Base-by-base conservation (phyloP, 2,888 invertebrate species). In the Leptinotarsa peninsularis region DNA sequence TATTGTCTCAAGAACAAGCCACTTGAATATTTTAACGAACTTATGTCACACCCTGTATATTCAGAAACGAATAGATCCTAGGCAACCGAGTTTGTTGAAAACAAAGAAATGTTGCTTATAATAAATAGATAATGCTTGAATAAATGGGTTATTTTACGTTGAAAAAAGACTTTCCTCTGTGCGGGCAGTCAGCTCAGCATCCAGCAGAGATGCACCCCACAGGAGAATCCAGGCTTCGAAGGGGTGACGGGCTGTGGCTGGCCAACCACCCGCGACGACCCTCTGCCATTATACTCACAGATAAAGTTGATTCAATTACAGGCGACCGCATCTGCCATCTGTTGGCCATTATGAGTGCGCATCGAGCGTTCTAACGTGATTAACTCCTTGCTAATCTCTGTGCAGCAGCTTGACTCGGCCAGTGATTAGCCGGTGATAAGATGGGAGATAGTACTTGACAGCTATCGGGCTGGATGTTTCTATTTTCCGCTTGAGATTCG, bases 281-380 rank as follows among this genome's bases (percentile, higher is more conserved):
- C 85, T 73, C 81, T 54, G 83, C 86, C 83, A 87, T 88, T 87
- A 87, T 87, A 87, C 87, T 87, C 86, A 87, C 87, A 87, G 88
- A 88, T 88, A 88, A 88, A 87, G 87, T 87, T 87, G 87, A 88
- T 88, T 88, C 88, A 88, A 88, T 88, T 88, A 88, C 86, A 86
- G 87, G 86, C 85, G 83, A 88, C 88, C 88, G 87, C 88, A 88
- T 88, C 88, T 88, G 88, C 88, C 88, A 88, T 88, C 88, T 88
- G 88, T 87, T 87, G 87, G 87, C 88, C 76, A 79, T 80, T 80
- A 80, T 80, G 78, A 76, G 80, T 77, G 80, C 74, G 80, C 80
- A 79, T 78, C 74, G 78, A 75, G 76, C 80, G 78, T 80, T 69
- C 77, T 80, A 79, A 80, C 80, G 78, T 75, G 80, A 80, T 80